Evolutionary conservation across 2,888 invertebrate genomes (phyloP), one percentile per base, ranked within the genome.

Genomic region (Anthoptus insignis): DNA sequence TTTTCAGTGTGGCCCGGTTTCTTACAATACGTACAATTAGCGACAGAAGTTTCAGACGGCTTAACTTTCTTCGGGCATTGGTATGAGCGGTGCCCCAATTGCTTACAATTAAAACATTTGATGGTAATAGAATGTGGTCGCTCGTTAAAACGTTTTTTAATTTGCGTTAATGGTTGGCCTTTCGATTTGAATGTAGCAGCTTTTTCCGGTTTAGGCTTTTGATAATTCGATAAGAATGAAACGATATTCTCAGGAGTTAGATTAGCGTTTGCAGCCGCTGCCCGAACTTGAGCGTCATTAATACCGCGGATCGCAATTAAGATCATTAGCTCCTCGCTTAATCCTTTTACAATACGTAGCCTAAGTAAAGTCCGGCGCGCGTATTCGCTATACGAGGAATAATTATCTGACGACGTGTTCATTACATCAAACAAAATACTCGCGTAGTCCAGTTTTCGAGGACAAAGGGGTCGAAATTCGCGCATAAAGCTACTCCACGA

Each of bases 381-480:
- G 27, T 79, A 79, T 22, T 79, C 78, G 0, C 76, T 73, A 22
- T 77, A 80, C 0, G 76, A 70, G 0, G 54, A 0, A 47, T 65
- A 78, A 3, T 64, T 69, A 24, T 73, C 70, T 0, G 78, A 78
- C 0, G 63, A 70, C 0, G 70, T 69, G 49, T 53, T 65, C 74
- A 76, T 73, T 5, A 71, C 68, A 0, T 74, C 72, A 27, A 29
- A 73, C 8, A 76, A 32, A 27, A 75, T 70, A 47, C 58, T 68
- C 0, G 76, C 73, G 8, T 65, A 37, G 52, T 78, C 73, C 7
- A 71, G 14, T 21, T 59, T 68, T 11, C 57, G 53, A 0, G 75
- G 72, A 32, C 76, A 77, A 1, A 77, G 47, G 0, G 76, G 50
- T 19, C 64, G 70, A 57, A 77, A 76, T 32, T 76, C 75, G 0